Percentiles rank a stretch among this genome's conserved stretches.
These are phyloP conservation scores for Allacma fusca DNA, from an alignment of 2,888 invertebrate species.

Conservation along the genomic window DNA sequence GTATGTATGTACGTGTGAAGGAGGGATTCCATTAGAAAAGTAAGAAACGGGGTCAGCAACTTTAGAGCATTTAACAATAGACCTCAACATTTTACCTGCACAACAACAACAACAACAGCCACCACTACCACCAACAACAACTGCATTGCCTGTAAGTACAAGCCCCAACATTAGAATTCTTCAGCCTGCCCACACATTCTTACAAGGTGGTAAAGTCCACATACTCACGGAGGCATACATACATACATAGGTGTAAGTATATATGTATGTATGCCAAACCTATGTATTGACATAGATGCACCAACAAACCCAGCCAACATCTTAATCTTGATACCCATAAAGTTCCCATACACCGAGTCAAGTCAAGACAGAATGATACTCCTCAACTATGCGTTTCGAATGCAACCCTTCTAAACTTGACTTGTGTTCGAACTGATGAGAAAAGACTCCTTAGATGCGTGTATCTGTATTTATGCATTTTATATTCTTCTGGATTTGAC, in stretches of 20 bases:
- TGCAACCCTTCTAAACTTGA: not conserved
- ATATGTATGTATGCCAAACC: not conserved
- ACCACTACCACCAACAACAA: not conserved
- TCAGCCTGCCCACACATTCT: not conserved
- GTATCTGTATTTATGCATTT: too few species aligned
- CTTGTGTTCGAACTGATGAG: not conserved
- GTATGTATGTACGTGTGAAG: too few species aligned
- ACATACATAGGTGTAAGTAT: too few species aligned
- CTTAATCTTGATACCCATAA: not conserved
- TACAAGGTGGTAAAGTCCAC: not conserved
- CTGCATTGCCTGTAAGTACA: not conserved
- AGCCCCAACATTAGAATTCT: constrained; percentile 5
- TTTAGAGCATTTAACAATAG: constrained; percentile 5
- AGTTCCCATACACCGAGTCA: not conserved
- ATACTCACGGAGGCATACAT: too few species aligned
- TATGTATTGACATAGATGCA: too few species aligned
- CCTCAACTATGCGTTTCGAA: not conserved
- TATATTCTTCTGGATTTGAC: not conserved
- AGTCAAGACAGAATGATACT: not conserved
- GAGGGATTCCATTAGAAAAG: not conserved
- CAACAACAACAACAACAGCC: not conserved
- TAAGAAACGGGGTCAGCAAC: constrained; percentile 35
- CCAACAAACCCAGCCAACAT: too few species aligned
- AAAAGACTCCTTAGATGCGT: not conserved
- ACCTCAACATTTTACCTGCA: not conserved